Base-by-base conservation (phyloP, 2,888 invertebrate genomes). In the Sericinus montela region DNA sequence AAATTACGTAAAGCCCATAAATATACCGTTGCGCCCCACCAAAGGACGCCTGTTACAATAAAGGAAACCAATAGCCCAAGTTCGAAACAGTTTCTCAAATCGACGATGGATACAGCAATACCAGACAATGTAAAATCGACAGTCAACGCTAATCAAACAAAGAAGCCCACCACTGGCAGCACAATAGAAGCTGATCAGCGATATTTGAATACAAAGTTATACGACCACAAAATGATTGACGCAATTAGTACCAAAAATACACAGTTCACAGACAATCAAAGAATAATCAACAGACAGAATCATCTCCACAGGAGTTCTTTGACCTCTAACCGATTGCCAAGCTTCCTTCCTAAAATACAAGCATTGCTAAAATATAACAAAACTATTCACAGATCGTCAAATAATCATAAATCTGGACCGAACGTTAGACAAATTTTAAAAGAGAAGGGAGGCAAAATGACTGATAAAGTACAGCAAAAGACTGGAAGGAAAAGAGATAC, bases 401-500 rank as follows among this genome's bases (percentile, higher is more conserved):
- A n/a, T 1, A 37, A 32, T 14, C 44, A 48, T 8, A 39, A 43
- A 19, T 14, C 3, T 13, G 28, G 25, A 15, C 28, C 38, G 3
- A 39, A 16, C 11, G 34, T 48, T 9, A 43, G 48, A 32, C 23
- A 23, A 8, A 28, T 38, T 8, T 19, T 38, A 2, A 39, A 39
- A 10, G 49, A 45, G 1, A 50, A 40, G 29, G 32, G 25, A 1
- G 28, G 35, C 8, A 50, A 45, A 28, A 9, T 50, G 8, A 13
- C 41, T 1, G 45, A 50, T 3, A 45, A 45, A 40, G 41, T 45
- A 25, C 50, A 45, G 4, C 45, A 45, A 28, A 50, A 45, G 19
- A 39, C 45, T 3, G 45, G 52, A 13, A 48, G 62, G 30, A 66
- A 54, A n/a, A 25, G 60, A 30, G 54, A 55, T 4, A 50, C 54